A percentile compares a stretch with the other conserved stretches of the same genome.
Conservation (phyloP, 1,140 invertebrate genomes). For the Dendrolimus punctatus region DNA sequence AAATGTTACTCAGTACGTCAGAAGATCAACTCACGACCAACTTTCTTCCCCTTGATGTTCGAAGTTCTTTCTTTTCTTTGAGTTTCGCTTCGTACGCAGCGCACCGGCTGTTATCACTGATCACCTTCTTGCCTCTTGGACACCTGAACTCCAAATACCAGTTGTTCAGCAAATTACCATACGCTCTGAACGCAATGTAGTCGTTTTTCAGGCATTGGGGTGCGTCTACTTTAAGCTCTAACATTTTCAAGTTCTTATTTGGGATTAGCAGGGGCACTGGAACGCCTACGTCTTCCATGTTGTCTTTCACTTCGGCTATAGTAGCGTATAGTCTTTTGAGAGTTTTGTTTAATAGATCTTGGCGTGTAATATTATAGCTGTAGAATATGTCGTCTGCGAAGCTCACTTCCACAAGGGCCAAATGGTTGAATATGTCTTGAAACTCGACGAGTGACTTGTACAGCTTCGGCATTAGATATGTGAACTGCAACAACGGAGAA, state of each 20-base stretch:
- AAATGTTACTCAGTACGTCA: neutral
- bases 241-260: slow-evolving; percentile 31
- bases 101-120: slow-evolving; percentile 31
- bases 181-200: slow-evolving; percentile 51
- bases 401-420: slow-evolving; percentile 39
- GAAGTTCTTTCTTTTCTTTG: slow-evolving; percentile 32
- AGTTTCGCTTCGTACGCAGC: slow-evolving; percentile 34
- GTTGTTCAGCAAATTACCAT: slow-evolving; percentile 53
- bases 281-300: slow-evolving; percentile 40
- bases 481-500: slow-evolving; percentile 62
- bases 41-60: slow-evolving; percentile 18
- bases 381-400: slow-evolving; percentile 40
- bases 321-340: slow-evolving; percentile 36
- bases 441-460: slow-evolving; percentile 50
- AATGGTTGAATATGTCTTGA: slow-evolving; percentile 43
- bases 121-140: slow-evolving; percentile 39
- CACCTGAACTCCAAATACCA: slow-evolving; percentile 55
- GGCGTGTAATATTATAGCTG: slow-evolving; percentile 38
- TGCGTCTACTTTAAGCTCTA: slow-evolving; percentile 42
- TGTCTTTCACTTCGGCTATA: slow-evolving; percentile 46
- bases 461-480: slow-evolving; percentile 49
- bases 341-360: slow-evolving; percentile 35
- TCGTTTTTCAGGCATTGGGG: slow-evolving; percentile 51
- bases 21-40: slow-evolving; percentile 16
- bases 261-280: slow-evolving; percentile 28